Evolutionary conservation across 2,888 invertebrate species (phyloP), one percentile per base, ranked within the genome.

Genomic region (Drosophila atroscutellata): DNA sequence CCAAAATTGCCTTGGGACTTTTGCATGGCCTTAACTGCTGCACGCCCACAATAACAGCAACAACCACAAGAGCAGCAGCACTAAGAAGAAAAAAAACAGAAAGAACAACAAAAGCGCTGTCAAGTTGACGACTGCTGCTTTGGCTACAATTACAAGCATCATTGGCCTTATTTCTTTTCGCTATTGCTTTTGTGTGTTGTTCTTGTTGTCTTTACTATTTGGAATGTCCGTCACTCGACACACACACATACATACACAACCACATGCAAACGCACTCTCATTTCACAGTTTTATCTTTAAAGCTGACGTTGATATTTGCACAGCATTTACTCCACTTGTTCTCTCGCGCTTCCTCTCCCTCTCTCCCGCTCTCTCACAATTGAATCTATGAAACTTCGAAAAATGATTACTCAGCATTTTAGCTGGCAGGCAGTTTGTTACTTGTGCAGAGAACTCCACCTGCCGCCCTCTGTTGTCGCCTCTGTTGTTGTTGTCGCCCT

Each of bases 351-450:
- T 45, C 15, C 34, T 30, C 26, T 26, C 24, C 11, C 24, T 13
- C 26, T 49, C 56, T 11, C 34, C 18, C 47, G 18, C 30, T 4
- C 45, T 52, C 13, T 68, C 26, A 55, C n/a, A 54, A 72, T 75
- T 75, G 70, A 60, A 75, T 74, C 37, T 55, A 55, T 75, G 71
- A 72, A 72, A 73, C 88, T 89, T 86, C 83, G 73, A 85, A 85
- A 89, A 89, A 73, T 85, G 85, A 89, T 89, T 89, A 89, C 89
- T 85, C 80, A 85, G 85, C 85, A 72, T 73, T 86, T 80, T 75
- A 60, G 64, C 72, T 75, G 58, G 71, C 74, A 79, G 73, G 51
- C 66, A 73, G 73, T 79, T 68, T 72, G 63, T 69, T 68, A 76
- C 79, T 76, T 74, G 71, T 72, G 59, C 49, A 26, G 47, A 55